Evolutionary conservation across 2,113 vertebrate genomes (phyloP), one percentile per base, ranked within the genome.

Genomic region (Sinocyclocheilus rhinocerous): DNA sequence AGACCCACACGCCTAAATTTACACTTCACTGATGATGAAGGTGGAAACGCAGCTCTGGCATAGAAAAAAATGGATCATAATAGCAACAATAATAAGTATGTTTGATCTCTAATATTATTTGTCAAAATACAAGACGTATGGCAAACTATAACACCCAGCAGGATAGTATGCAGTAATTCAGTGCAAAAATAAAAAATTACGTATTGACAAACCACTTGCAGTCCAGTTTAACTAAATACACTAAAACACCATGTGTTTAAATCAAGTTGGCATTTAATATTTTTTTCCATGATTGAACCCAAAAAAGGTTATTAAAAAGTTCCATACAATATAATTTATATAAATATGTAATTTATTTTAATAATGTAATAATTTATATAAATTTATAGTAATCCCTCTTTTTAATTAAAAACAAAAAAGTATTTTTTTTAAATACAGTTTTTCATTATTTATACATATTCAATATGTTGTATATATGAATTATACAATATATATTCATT

Each of bases 11-110:
- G 5, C 22, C 12, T 76, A 15, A 76, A 76, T 76, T 48, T 76
- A 50, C 72, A 76, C 72, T 16, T 76, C 72, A 48, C n/a, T 76
- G 72, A 75, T 26, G 42, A 75, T 48, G 72, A 76, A 22, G n/a
- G 22, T 24, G n/a, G 72, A 50, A 76, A 76, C n/a, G 12, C n/a
- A 76, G 12, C 36, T 42, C 69, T 22, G 9, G 2, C 10, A 42
- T 72, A 76, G 42, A 75, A 7, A 1, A 48, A 29, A 76, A 76
- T 24, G n/a, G 13, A 76, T 76, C 72, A 76, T 50, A 76, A 76
- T 50, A n/a, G 6, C 42, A 76, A 48, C 72, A 76, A 50, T 26
- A 76, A 75, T 5, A 45, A 48, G 20, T 48, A 16, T 48, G 42
- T 76, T 48, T 76, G 72, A n/a, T 48, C 42, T 76, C 42, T 13